A percentile compares a stretch with the other conserved stretches of the same genome.
These are phyloP conservation scores for Aurelia aurita complex sp. Pacific DNA, from an alignment of 30 jellyfish, hydroid and myxozoan species.

Conservation along the genomic window DNA sequence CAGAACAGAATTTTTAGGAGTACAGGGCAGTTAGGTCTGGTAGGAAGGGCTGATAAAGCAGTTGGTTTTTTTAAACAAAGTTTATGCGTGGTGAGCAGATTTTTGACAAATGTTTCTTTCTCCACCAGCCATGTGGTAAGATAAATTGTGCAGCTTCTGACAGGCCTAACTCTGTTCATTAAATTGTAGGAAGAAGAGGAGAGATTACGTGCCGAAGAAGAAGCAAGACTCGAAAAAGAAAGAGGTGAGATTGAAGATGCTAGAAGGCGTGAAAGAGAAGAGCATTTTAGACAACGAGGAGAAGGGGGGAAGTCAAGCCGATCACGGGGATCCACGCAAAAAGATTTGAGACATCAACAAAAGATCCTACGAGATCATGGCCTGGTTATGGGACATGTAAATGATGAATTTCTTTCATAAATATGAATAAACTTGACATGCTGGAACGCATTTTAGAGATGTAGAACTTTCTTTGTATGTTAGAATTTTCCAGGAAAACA, in stretches of 20 bases:
- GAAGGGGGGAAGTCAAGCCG: constrained; percentile 36
- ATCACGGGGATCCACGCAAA: constrained; percentile 51
- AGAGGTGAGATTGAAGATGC: constrained; percentile 72
- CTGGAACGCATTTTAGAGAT: neutral
- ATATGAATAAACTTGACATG: neutral
- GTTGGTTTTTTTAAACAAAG: too few relatives aligned
- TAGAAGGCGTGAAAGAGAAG: constrained; percentile 76
- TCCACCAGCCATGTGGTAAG: too few relatives aligned
- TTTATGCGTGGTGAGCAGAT: too few relatives aligned
- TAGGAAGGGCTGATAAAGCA: too few relatives aligned
- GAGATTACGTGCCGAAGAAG: constrained; percentile 52
- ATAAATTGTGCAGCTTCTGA: too few relatives aligned
- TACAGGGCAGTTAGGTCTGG: too few relatives aligned
- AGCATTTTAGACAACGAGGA: constrained; percentile 87
- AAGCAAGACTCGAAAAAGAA: constrained; percentile 42
- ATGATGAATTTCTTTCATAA: constrained; percentile 79
- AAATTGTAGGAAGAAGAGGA: constrained; percentile 77
- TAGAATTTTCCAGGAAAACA: too few relatives aligned
- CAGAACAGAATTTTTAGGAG: too few relatives aligned
- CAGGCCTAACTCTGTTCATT: too few relatives aligned
- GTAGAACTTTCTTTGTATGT: too few relatives aligned
- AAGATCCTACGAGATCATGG: constrained; percentile 95
- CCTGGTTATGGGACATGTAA: constrained; percentile 96
- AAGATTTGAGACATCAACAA: constrained; percentile 85
- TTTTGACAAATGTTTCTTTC: too few relatives aligned